Conservation (phyloP, 2,888 invertebrate genomes). For the Blastobasis adustella region DNA sequence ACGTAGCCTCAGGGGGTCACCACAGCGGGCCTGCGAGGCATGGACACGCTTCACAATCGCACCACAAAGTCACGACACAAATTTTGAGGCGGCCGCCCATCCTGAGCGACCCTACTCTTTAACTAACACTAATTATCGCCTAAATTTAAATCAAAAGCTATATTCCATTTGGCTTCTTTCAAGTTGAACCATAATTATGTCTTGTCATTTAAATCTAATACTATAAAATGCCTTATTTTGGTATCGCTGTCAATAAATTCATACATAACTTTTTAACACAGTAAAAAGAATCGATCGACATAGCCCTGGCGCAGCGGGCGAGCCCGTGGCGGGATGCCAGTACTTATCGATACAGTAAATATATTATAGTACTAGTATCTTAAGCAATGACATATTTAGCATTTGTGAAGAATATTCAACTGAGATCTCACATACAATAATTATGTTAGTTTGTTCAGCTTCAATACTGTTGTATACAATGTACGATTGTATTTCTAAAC, state of each 20-base stretch:
- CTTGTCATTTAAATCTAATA: slow-evolving; percentile 53
- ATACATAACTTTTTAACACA: slow-evolving; percentile 26
- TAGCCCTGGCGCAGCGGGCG: slow-evolving; percentile 18
- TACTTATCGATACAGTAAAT: slow-evolving; percentile 15
- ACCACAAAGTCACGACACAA: no score
- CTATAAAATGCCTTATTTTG: slow-evolving; percentile 62
- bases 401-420: slow-evolving; percentile 53
- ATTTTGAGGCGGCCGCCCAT: not conserved
- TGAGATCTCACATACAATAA: slow-evolving; percentile 45
- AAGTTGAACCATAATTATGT: slow-evolving; percentile 73
- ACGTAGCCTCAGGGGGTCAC: no score
- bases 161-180: slow-evolving; percentile 70
- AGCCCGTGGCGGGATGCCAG: slow-evolving; percentile 14
- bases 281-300: slow-evolving; percentile 24
- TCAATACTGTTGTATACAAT: slow-evolving; percentile 50
- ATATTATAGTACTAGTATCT: slow-evolving; percentile 38
- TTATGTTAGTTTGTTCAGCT: slow-evolving; percentile 47
- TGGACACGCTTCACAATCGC: no score
- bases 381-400: slow-evolving; percentile 38
- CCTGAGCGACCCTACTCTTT: not conserved
- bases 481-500: slow-evolving; percentile 27
- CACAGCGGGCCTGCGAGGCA: no score
- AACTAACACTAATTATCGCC: not conserved
- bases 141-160: slow-evolving; percentile 43
- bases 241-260: slow-evolving; percentile 53